phyloP scores from a whole-genome alignment of 2,888 invertebrate species.

The Diadegma fenestrale region DNA sequence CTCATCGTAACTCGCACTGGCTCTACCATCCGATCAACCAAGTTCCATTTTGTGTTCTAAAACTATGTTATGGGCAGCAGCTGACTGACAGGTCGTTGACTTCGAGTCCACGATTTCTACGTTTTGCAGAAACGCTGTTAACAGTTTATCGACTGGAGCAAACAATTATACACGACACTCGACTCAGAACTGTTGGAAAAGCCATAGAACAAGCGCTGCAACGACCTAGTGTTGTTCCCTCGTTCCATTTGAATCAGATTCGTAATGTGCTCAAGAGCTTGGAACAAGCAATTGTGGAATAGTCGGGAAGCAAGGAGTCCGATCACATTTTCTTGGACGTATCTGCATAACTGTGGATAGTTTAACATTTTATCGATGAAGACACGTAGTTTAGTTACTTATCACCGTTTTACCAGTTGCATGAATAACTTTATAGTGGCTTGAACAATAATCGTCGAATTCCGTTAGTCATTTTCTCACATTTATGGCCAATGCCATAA shows the following conservation, averaged over 20 bases:
- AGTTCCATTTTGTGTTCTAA: constrained; percentile 43
- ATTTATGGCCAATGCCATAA: constrained; percentile 25
- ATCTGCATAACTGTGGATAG: not conserved
- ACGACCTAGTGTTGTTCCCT: not conserved
- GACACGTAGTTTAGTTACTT: too few relatives aligned
- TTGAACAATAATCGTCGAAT: not conserved
- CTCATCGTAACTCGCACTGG: not conserved
- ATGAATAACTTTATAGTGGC: not conserved
- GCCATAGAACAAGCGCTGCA: constrained; percentile 23
- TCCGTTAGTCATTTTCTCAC: constrained; percentile 5
- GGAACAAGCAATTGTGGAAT: not conserved
- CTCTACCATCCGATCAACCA: constrained; percentile 7
- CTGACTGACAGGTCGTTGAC: constrained; percentile 69
- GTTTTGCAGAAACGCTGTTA: constrained; percentile 32
- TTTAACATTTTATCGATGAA: not conserved
- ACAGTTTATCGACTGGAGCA: not conserved
- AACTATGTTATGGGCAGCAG: constrained; percentile 7
- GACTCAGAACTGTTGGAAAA: not conserved
- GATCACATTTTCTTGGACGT: not conserved
- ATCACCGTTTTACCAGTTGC: not conserved
- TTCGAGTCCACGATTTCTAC: constrained; percentile 47
- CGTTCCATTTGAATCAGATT: not conserved
- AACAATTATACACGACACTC: not conserved
- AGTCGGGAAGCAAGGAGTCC: not conserved
- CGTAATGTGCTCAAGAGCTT: not conserved